Conservation (phyloP, 2,113 vertebrate genomes). For the Tachysurus fulvidraco region DNA sequence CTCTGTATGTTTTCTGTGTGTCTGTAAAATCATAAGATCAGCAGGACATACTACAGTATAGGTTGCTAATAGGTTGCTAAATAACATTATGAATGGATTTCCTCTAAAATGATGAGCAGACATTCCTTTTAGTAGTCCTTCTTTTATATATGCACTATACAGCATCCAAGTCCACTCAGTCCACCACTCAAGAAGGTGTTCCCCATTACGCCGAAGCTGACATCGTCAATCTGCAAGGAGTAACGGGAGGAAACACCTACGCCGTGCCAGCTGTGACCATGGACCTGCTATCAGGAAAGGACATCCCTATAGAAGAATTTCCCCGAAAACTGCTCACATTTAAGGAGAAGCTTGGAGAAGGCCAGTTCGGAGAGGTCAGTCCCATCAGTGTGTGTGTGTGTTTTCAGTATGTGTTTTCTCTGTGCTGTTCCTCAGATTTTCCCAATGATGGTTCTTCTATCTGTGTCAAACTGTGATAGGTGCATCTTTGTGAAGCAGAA, state of each 20-base stretch:
- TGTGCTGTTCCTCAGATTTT: background rate
- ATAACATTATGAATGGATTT: background rate
- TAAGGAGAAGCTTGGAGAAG: conserved; percentile 97
- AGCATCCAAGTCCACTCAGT: conserved; percentile 72
- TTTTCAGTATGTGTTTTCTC: background rate
- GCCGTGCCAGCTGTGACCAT: conserved; percentile 92
- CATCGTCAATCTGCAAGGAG: conserved; percentile 94
- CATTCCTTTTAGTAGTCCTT: background rate
- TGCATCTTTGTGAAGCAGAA: conserved; percentile 95
- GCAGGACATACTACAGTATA: background rate
- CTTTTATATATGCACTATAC: conserved; percentile 53
- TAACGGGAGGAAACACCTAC: conserved; percentile 94
- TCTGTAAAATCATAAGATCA: background rate
- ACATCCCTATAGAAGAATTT: conserved; percentile 90
- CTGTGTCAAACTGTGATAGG: conserved; percentile 67
- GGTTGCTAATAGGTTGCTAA: background rate
- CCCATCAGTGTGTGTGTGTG: background rate
- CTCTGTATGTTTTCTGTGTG: too few relatives aligned
- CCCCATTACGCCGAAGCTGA: conserved; percentile 97
- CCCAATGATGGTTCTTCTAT: background rate
- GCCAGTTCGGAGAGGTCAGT: conserved; percentile 96
- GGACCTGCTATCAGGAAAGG: conserved; percentile 93
- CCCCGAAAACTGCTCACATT: conserved; percentile 89
- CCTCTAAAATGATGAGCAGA: background rate
- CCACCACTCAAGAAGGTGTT: conserved; percentile 79